phyloP scores from a whole-genome alignment of 30 jellyfish, hydroid and myxozoan species.

The Aurelia aurita region DNA sequence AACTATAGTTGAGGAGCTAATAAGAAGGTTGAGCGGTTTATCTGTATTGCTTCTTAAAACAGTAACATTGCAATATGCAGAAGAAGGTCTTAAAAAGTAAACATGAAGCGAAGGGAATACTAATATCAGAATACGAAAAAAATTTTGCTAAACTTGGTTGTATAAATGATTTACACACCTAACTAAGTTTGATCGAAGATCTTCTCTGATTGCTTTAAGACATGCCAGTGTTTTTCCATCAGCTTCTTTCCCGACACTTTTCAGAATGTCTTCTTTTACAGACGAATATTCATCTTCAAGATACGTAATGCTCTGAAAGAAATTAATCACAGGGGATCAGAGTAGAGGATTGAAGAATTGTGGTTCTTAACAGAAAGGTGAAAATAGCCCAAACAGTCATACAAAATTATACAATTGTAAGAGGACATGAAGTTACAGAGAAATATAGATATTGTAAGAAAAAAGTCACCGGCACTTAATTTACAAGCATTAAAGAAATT shows the following conservation, averaged over 20 bases:
- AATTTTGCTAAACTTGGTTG: background rate
- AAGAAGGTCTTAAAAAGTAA: background rate
- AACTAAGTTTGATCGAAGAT: constrained; percentile 29
- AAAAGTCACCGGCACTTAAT: too few relatives aligned
- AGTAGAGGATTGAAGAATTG: too few relatives aligned
- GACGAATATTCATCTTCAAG: constrained; percentile 50
- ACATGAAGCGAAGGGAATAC: background rate
- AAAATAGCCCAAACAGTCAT: too few relatives aligned
- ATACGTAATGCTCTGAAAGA: constrained; percentile 25
- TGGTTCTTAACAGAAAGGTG: too few relatives aligned
- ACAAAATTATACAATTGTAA: too few relatives aligned
- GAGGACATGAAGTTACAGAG: too few relatives aligned
- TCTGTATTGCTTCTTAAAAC: too few relatives aligned
- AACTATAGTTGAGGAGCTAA: too few relatives aligned
- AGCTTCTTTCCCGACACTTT: constrained; percentile 14
- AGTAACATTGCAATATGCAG: too few relatives aligned
- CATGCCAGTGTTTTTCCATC: constrained; percentile 20
- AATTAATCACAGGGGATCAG: background rate
- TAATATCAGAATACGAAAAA: background rate
- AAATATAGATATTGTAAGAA: too few relatives aligned
- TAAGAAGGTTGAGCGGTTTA: too few relatives aligned
- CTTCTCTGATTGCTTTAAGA: constrained; percentile 11
- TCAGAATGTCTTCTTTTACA: constrained; percentile 29
- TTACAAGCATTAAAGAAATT: background rate
- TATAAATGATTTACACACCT: constrained; percentile 22